Percentiles rank a stretch among this genome's conserved stretches.
These are phyloP conservation scores for Amblyjoppa fuscipennis DNA, from an alignment of 2,888 invertebrate genomes.

Conservation along the genomic window DNA sequence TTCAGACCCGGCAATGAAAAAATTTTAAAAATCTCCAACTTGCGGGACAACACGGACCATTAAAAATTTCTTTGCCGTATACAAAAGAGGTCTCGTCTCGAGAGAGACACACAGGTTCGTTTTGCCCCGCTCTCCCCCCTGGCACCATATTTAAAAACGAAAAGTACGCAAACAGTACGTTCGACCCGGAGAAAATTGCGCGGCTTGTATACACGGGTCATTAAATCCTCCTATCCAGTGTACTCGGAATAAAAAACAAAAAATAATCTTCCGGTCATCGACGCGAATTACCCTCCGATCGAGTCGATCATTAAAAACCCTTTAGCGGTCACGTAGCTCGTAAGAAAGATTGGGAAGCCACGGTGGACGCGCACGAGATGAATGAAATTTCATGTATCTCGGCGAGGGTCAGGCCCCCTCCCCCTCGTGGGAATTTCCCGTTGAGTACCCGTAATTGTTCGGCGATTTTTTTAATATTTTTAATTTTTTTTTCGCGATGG, in stretches of 20 bases:
- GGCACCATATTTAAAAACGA: background rate
- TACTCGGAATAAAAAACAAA: background rate
- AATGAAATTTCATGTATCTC: slow-evolving; percentile 9
- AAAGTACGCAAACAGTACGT: background rate
- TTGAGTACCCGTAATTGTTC: background rate
- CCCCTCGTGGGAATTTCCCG: background rate
- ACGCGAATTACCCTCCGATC: background rate
- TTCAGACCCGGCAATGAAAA: background rate
- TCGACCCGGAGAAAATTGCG: background rate
- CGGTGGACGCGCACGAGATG: background rate
- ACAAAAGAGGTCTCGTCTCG: background rate
- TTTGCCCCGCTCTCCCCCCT: background rate
- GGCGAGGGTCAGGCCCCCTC: background rate
- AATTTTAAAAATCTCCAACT: background rate
- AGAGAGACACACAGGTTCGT: background rate
- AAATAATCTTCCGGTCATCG: background rate
- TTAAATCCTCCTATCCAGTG: background rate
- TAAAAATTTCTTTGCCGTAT: background rate
- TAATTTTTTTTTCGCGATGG: background rate
- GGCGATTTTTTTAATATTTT: background rate
- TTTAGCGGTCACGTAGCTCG: background rate
- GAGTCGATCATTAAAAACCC: background rate
- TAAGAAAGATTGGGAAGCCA: background rate
- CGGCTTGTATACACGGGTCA: background rate
- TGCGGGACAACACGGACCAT: background rate